Conservation (phyloP, 2,888 invertebrate genomes). For the Diaprepes abbreviatus region DNA sequence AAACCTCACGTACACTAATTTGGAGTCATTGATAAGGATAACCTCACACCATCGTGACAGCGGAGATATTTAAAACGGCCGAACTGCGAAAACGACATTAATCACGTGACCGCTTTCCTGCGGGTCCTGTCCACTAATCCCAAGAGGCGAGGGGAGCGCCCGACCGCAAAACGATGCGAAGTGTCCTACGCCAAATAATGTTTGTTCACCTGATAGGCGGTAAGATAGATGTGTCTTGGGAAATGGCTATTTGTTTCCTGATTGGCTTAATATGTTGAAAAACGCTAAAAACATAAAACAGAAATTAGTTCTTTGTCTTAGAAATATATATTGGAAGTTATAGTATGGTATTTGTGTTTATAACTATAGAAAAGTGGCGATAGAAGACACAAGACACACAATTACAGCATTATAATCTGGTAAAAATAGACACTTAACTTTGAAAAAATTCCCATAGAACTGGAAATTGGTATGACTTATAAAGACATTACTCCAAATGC, state of each 20-base stretch:
- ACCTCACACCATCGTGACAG: conserved; percentile 31
- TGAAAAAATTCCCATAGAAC: too few species aligned
- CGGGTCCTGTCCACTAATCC: conserved; percentile 31
- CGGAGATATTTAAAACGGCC: conserved; percentile 31
- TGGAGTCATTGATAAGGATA: conserved; percentile 14
- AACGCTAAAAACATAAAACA: too few species aligned
- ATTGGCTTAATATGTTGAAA: background rate
- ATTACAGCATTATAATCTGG: too few species aligned
- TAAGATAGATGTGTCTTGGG: conserved; percentile 12
- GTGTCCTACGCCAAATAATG: conserved; percentile 36
- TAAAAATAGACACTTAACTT: too few species aligned
- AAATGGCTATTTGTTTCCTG: conserved; percentile 13
- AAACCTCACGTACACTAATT: too few species aligned
- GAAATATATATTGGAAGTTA: too few species aligned
- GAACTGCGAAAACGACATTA: conserved; percentile 30
- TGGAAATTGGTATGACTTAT: too few species aligned
- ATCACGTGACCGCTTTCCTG: conserved; percentile 43
- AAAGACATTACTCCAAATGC: too few species aligned
- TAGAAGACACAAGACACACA: too few species aligned
- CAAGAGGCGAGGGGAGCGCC: conserved; percentile 15
- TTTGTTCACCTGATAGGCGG: conserved; percentile 29
- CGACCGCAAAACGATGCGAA: conserved; percentile 38
- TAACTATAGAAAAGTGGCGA: too few species aligned
- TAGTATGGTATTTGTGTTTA: too few species aligned
- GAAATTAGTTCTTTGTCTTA: too few species aligned